Conservation (phyloP, 2,113 vertebrate species). For the Percopsis transmontana region DNA sequence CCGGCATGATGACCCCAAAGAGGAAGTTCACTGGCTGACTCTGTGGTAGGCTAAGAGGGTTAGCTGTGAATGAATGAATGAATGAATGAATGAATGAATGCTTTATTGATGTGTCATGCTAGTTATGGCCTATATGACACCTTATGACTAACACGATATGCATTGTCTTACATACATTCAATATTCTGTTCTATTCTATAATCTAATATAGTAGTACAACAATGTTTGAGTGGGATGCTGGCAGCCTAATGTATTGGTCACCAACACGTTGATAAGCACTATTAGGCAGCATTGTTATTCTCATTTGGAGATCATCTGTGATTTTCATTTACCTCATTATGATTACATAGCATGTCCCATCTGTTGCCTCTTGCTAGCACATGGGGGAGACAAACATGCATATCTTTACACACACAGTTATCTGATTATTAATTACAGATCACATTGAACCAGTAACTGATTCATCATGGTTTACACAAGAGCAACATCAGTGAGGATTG, state of each 20-base stretch:
- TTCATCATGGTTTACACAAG: constrained; percentile 67
- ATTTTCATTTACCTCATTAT: constrained; percentile 49
- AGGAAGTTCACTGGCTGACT: constrained; percentile 44
- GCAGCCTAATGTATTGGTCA: constrained; percentile 1
- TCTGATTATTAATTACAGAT: constrained; percentile 67
- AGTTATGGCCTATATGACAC: no score
- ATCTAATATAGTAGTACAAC: no score
- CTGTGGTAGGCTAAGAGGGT: constrained; percentile 6
- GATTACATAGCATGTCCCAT: constrained; percentile 60
- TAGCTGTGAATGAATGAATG: neutral
- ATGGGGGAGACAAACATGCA: constrained; percentile 47
- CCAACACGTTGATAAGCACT: constrained; percentile 2
- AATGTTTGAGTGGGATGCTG: neutral
- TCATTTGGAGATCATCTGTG: constrained; percentile 41
- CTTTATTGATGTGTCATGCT: no score
- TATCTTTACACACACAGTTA: constrained; percentile 53
- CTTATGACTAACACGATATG: no score
- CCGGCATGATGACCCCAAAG: constrained; percentile 51
- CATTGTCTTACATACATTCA: no score
- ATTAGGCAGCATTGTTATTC: constrained; percentile 16
- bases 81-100: neutral
- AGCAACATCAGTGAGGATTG: constrained; percentile 61
- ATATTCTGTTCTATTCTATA: no score
- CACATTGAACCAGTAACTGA: constrained; percentile 63
- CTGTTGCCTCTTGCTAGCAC: constrained; percentile 46